Evolutionary conservation across 1,140 invertebrate genomes (phyloP).

Genomic region (Drosophila repletoides): DNA sequence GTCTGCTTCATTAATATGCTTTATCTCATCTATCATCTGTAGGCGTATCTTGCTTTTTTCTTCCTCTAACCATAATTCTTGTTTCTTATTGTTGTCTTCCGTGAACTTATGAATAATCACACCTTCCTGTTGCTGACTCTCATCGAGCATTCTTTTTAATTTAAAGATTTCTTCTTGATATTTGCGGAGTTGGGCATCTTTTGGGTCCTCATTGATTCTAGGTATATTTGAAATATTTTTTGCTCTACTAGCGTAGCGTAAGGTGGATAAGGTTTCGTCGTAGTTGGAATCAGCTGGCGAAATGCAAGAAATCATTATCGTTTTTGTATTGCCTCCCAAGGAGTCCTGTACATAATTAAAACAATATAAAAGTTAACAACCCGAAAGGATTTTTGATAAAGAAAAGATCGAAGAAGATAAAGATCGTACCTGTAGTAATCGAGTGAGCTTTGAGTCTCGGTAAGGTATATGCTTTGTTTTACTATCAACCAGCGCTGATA

Average conservation of each 20-base stretch:
- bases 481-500: conserved; percentile 94
- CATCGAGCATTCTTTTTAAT: conserved; percentile 87
- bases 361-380: background rate
- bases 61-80: conserved; percentile 37
- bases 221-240: conserved; percentile 97
- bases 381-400: too few species aligned
- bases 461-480: conserved; percentile 96
- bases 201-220: conserved; percentile 96
- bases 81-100: background rate
- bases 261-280: conserved; percentile 94
- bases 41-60: conserved; percentile 50
- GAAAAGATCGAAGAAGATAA: too few species aligned
- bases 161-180: conserved; percentile 94
- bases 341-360: conserved; percentile 86
- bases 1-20: conserved; percentile 74
- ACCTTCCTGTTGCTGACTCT: conserved; percentile 39
- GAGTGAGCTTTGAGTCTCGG: conserved; percentile 95
- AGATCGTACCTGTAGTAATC: conserved; percentile 90
- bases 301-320: conserved; percentile 96
- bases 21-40: conserved; percentile 83
- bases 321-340: conserved; percentile 97
- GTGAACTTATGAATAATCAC: background rate
- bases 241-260: conserved; percentile 94
- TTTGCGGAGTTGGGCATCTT: conserved; percentile 93
- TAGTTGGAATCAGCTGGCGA: conserved; percentile 95